Percentiles rank a stretch among this genome's conserved stretches.
Conservation (phyloP, 2,888 invertebrate genomes). For the Notodonta dromedarius region DNA sequence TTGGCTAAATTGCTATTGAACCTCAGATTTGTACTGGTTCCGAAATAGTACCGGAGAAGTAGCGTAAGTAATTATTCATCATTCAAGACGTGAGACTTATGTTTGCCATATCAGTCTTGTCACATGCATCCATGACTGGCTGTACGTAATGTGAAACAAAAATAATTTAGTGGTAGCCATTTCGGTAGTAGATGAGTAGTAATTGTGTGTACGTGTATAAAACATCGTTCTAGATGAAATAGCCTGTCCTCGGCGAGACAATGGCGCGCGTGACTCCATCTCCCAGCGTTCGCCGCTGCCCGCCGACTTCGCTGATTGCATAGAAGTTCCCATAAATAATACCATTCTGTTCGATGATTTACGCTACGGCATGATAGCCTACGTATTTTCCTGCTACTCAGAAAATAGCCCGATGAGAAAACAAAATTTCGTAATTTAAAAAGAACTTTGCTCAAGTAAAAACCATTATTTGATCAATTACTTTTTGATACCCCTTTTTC, state of each 20-base stretch:
- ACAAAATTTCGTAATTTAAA: slow-evolving; percentile 45
- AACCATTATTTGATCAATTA: slow-evolving; percentile 74
- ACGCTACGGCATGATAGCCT: slow-evolving; percentile 44
- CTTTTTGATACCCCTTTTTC: slow-evolving; percentile 71
- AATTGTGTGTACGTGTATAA: slow-evolving; percentile 44
- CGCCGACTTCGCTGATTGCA: slow-evolving; percentile 48
- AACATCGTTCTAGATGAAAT: slow-evolving; percentile 53
- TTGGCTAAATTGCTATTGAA: neutral
- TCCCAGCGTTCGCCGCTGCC: slow-evolving; percentile 37
- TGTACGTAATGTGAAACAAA: slow-evolving; percentile 17
- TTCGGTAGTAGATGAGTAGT: slow-evolving; percentile 49
- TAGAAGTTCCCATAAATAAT: slow-evolving; percentile 55
- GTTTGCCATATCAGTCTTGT: neutral
- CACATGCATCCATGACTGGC: neutral
- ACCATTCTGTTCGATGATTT: slow-evolving; percentile 49
- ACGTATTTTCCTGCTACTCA: slow-evolving; percentile 46
- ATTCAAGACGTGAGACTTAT: neutral
- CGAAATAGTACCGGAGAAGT: neutral
- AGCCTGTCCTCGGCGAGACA: slow-evolving; percentile 58
- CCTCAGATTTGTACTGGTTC: neutral
- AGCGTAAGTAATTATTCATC: neutral
- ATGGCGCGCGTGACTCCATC: slow-evolving; percentile 71
- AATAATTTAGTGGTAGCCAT: slow-evolving; percentile 41
- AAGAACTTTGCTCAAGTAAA: slow-evolving; percentile 43
- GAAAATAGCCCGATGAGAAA: slow-evolving; percentile 46